Percentiles rank a stretch among this genome's conserved stretches.
Evolutionary conservation across 2,797 vertebrate genomes (phyloP).

Genomic region (Micromesistius poutassou): DNA sequence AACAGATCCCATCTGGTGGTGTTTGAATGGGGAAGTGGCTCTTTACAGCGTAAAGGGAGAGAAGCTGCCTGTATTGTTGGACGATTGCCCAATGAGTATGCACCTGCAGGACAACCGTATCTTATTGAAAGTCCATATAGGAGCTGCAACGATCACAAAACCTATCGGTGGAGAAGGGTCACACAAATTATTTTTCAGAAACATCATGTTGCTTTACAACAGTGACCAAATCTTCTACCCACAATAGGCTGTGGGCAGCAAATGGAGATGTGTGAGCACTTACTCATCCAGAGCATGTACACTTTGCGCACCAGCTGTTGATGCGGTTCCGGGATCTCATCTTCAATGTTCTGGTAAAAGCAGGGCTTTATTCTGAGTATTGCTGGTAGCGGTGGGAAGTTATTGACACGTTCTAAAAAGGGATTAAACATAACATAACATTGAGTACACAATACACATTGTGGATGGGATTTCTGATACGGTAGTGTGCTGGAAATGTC

Average conservation of each 20-base stretch:
- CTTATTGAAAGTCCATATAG: no score
- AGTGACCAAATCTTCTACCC: not conserved
- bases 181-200: not conserved
- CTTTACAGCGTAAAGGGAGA: not conserved
- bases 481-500: not conserved
- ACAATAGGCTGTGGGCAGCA: not conserved
- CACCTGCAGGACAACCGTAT: no score
- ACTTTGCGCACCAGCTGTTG: conserved; percentile 82
- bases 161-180: no score
- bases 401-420: conserved; percentile 82
- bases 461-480: not conserved
- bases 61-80: not conserved
- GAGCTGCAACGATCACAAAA: no score
- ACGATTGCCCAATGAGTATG: not conserved
- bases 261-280: conserved; percentile 43
- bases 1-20: not conserved
- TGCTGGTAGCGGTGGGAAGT: conserved; percentile 88
- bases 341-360: conserved; percentile 92
- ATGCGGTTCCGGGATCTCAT: conserved; percentile 85
- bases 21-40: not conserved
- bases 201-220: not conserved
- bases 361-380: conserved; percentile 88
- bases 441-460: not conserved
- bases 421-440: not conserved
- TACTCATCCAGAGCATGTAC: conserved; percentile 92